Evolutionary conservation across 1,140 invertebrate genomes (phyloP), one percentile per base, ranked within the genome.

Genomic region (Drosophila setifemur): DNA sequence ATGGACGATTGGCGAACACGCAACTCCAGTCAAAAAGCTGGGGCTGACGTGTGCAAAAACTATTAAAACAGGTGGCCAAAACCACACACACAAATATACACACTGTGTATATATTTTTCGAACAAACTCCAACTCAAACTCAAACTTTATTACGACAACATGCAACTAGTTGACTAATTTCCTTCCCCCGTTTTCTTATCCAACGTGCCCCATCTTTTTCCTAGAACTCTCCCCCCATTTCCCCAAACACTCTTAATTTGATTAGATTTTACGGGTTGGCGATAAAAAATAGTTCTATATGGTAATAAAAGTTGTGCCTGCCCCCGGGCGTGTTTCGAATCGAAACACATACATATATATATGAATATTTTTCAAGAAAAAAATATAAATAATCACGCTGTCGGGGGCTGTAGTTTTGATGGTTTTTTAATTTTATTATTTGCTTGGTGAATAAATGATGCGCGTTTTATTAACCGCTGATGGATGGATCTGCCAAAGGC

Each of bases 241-340:
- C 14, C 9, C 42, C n/a, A n/a, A n/a, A n/a, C n/a, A n/a, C n/a
- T n/a, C 21, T 58, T 66, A 49, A 66, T 49, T 66, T 64, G 33
- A 66, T 69, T 69, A 43, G 50, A 54, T 69, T 69, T 50, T 26
- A 70, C 48, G 52, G 44, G 21, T 26, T 3, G 49, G 47, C 74
- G 74, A 78, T 73, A 74, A 83, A 83, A 75, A 72, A 75, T 83
- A 78, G 78, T 83, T 83, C 73, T 83, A 83, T 83, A 83, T 85
- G 78, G 69, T 83, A 83, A 83, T 83, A 85, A 83, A 85, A 66
- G 28, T 23, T 49, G 14, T 70, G 42, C 54, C 31, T 37, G 40
- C 47, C 53, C 31, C 25, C 37, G 19, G 55, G 55, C 25, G 54
- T 42, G 33, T 43, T 48, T 66, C 3, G 14, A n/a, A 12, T 53